These are phyloP conservation scores for Aptenodytes forsteri DNA, from an alignment of 2,113 vertebrate genomes.

Conservation along the genomic window DNA sequence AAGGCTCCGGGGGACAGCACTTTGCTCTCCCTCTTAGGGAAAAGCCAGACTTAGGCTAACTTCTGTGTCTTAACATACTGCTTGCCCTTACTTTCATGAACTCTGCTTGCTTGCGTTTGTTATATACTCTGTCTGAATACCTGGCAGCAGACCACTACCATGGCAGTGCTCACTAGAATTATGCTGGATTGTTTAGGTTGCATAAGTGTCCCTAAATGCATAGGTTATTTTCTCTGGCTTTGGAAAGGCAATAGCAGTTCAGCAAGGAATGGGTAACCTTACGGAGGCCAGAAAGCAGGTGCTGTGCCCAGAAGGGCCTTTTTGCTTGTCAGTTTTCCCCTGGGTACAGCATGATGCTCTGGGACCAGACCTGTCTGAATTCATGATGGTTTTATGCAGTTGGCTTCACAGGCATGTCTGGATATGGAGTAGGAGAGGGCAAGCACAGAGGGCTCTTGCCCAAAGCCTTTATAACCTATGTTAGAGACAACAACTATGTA, in stretches of 20 bases:
- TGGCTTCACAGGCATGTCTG: not conserved
- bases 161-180: not conserved
- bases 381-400: not conserved
- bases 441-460: not conserved
- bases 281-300: not conserved
- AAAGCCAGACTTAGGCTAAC: not conserved
- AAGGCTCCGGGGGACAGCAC: not conserved
- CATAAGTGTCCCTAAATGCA: not conserved
- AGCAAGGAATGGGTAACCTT: not conserved
- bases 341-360: fast-evolving
- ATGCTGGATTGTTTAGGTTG: not conserved
- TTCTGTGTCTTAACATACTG: not conserved
- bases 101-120: not conserved
- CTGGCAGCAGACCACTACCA: not conserved
- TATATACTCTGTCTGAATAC: not conserved
- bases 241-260: not conserved
- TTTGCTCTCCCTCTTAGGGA: not conserved
- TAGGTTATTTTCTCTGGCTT: not conserved
- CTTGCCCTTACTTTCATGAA: not conserved
- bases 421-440: not conserved
- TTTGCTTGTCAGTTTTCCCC: not conserved
- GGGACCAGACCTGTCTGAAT: not conserved
- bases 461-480: not conserved
- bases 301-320: not conserved
- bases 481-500: not conserved